Evolutionary conservation across 2,113 vertebrate species (phyloP), one percentile per base, ranked within the genome.

Genomic region (Sturnira hondurensis): DNA sequence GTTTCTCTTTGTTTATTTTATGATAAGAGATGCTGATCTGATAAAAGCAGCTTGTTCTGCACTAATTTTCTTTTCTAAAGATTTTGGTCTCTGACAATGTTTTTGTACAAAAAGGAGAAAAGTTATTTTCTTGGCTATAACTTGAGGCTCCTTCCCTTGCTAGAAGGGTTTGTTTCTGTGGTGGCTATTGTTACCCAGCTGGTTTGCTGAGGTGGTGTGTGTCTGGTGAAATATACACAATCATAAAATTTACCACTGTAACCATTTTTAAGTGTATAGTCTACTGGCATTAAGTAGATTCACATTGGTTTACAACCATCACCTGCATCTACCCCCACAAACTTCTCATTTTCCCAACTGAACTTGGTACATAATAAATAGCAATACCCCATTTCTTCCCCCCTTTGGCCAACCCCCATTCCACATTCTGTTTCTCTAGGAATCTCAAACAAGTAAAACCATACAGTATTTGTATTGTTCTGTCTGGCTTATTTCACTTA

Each of bases 1-100:
- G 65, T 92, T 83, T 80, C 28, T 47, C 82, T 80, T 38, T 68
- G 84, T 89, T 95, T 92, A 68, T 87, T 89, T 95, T 80, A 36
- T 71, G 89, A 89, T 38, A 52, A 83, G 74, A n/a, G 7, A 86
- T 10, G 10, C 61, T 24, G 54, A 82, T 74, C 17, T 0, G 50
- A 78, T 85, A 67, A 81, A 68, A 76, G 63, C 52, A 76, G 47
- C 52, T 56, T 84, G 76, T 77, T 71, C 88, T 33, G 28, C 52
- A 56, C 80, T 92, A 47, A 86, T 73, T 84, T 93, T 86, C 31
- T 85, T 88, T 91, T 63, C 78, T 67, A 67, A 92, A 87, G 63
- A 80, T 41, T 63, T 78, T 82, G 68, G 22, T 86, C 41, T 86
- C 94, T 83, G 52, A 83, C 31, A 56, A 41, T 86, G 8, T 86